These are phyloP conservation scores for Drosophila bocki DNA, from an alignment of 1,140 invertebrate species.

Conservation along the genomic window DNA sequence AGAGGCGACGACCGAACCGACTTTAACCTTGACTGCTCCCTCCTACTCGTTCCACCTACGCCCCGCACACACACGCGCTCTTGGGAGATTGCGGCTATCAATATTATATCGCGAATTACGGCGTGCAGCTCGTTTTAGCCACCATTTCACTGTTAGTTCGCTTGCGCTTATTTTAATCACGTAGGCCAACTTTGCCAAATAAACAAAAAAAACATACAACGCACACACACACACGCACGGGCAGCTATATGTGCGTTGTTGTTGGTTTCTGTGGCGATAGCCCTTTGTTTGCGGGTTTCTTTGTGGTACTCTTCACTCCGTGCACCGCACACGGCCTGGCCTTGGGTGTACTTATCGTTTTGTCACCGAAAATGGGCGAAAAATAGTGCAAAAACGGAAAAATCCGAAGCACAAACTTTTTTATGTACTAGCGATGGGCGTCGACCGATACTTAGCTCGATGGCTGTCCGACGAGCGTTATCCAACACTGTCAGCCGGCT, in stretches of 20 bases:
- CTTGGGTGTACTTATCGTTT: background rate
- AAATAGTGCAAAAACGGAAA: conserved; percentile 11
- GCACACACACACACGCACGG: conserved; percentile 34
- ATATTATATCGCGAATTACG: conserved; percentile 42
- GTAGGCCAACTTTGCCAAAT: conserved; percentile 69
- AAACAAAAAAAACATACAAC: conserved; percentile 58
- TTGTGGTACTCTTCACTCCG: background rate
- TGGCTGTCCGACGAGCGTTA: background rate
- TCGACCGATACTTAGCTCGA: conserved; percentile 3
- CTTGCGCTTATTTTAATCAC: conserved; percentile 74
- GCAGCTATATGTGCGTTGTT: conserved; percentile 45
- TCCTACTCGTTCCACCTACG: conserved; percentile 30
- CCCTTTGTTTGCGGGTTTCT: background rate
- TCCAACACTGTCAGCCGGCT: conserved; percentile 14
- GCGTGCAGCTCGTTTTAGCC: conserved; percentile 46
- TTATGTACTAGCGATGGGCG: conserved; percentile 31
- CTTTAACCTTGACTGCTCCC: conserved; percentile 62
- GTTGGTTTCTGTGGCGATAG: conserved; percentile 16
- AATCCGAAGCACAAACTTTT: conserved; percentile 20
- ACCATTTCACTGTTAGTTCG: conserved; percentile 45
- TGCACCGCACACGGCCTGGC: background rate
- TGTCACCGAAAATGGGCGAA: background rate
- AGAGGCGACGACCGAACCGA: conserved; percentile 33
- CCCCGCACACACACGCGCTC: conserved; percentile 16
- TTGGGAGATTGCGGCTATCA: conserved; percentile 49